Percentiles rank a stretch among this genome's conserved stretches.
Conservation (phyloP, 2,797 vertebrate species). For the Squalus acanthias region DNA sequence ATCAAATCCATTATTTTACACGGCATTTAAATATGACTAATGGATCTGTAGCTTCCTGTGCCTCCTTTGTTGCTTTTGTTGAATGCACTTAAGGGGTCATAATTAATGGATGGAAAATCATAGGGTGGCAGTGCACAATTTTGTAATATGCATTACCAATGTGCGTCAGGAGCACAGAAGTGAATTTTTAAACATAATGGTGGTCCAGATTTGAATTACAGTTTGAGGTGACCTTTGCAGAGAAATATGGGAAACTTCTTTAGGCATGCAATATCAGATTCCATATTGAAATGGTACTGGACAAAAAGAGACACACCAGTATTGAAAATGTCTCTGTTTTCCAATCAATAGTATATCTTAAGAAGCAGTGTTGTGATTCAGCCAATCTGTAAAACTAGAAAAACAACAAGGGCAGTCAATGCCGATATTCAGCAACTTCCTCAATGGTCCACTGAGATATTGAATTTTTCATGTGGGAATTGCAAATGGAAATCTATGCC, state of each 20-base stretch:
- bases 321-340: conserved; percentile 1
- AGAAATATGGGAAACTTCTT: background rate
- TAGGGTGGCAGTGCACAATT: background rate
- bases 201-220: background rate
- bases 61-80: no score
- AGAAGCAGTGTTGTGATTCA: background rate
- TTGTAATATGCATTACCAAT: no score
- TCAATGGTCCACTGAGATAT: background rate
- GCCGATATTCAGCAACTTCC: background rate
- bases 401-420: background rate
- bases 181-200: background rate
- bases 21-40: background rate
- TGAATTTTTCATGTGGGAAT: background rate
- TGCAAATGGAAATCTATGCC: background rate
- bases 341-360: background rate
- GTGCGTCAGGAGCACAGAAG: background rate
- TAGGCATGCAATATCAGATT: background rate
- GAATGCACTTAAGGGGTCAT: background rate
- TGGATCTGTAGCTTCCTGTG: background rate
- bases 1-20: background rate
- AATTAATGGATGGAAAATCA: background rate
- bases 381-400: background rate
- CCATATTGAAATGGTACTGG: background rate
- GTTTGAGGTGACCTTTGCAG: background rate
- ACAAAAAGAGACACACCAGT: background rate